These are phyloP conservation scores for Oscarella lobularis DNA, from an alignment of 37 sponge, comb jelly and placozoan species.

Conservation along the genomic window DNA sequence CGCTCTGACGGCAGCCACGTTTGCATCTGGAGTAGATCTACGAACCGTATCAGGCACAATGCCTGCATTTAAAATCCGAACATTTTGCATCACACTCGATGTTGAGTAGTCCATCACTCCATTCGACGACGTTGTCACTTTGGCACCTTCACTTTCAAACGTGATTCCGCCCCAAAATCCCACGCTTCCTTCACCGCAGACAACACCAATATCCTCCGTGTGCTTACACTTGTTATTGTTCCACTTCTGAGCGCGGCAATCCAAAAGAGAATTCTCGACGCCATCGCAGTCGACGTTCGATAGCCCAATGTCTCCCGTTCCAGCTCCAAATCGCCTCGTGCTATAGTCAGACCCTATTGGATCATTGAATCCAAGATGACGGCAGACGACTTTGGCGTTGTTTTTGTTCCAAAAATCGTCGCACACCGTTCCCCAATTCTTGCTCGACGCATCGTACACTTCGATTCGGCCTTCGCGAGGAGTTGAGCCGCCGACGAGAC, in stretches of 20 bases:
- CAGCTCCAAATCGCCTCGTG: neutral
- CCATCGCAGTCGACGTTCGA: neutral
- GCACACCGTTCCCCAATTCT: conserved; percentile 11
- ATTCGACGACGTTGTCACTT: neutral
- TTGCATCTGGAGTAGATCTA: neutral
- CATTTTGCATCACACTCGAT: neutral
- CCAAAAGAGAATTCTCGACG: neutral
- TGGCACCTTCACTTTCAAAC: neutral
- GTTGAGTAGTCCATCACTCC: neutral
- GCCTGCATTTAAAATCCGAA: neutral
- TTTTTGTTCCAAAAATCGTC: neutral
- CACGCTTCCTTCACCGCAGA: neutral
- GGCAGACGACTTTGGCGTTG: conserved; percentile 2
- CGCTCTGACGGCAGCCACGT: neutral
- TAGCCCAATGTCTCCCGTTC: neutral
- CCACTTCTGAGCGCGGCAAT: neutral
- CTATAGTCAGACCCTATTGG: neutral
- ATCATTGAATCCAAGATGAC: conserved; percentile 3
- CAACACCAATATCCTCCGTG: neutral
- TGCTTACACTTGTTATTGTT: neutral
- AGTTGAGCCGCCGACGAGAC: neutral
- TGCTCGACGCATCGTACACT: neutral
- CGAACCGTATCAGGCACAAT: too few species aligned
- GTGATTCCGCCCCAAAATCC: neutral
- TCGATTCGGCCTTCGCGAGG: neutral